Base-by-base conservation (phyloP, 2,888 invertebrate species). In the Macrosoma leucophasiata region DNA sequence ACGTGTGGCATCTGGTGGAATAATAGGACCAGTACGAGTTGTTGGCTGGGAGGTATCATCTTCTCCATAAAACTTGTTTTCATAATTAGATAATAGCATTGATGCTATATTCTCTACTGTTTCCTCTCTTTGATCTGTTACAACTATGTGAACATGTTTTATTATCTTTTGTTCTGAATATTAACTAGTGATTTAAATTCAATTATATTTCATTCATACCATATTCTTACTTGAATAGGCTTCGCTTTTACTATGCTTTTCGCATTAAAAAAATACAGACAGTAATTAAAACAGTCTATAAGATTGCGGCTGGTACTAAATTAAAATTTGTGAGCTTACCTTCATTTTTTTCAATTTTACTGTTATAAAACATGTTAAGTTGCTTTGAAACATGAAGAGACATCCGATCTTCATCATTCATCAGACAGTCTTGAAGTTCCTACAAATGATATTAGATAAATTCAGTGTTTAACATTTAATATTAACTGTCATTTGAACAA, bases 41-140 rank as follows among this genome's bases (percentile, higher is more conserved):
- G 73, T 74, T n/a, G 81, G 79, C 43, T 81, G 82, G 12, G 82
- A 81, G 2, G 79, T 81, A 34, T 84, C 78, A 48, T 84, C 84
- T 53, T 81, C 82, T n/a, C 66, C 77, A 36, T 62, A 71, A 14
- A 79, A 43, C 44, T 76, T 79, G 10, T 55, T 41, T 33, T 78
- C 81, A 46, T 78, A 81, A 29, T 64, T 74, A 2, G 55, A 61
- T 61, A 82, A 63, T 40, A 81, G 43, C 56, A 79, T 65, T 9
- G 75, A 39, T 17, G 46, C 33, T 17, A 45, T 26, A 28, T 46
- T 70, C 28, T 69, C 70, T 39, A 74, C 68, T 36, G 67, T 68
- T 41, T 77, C 78, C 30, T 72, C 77, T 48, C 5, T 15, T n/a
- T n/a, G n/a, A n/a, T n/a, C n/a, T n/a, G n/a, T n/a, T n/a, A n/a